These are phyloP conservation scores for Blera fallax DNA, from an alignment of 2,888 invertebrate genomes.

Conservation along the genomic window DNA sequence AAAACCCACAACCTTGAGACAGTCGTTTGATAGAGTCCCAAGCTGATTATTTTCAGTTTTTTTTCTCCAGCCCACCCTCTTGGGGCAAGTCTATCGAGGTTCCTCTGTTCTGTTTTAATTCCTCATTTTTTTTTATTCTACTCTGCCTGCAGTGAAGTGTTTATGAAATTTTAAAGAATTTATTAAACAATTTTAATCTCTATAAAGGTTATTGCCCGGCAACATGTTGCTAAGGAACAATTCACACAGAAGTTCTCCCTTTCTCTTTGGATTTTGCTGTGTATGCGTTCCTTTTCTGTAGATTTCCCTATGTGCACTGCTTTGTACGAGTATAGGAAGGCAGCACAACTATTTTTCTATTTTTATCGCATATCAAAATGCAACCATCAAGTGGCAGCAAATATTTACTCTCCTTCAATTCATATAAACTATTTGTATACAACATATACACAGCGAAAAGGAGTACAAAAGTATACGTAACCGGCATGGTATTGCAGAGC, in stretches of 20 bases:
- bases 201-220: constrained; percentile 64
- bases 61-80: no score
- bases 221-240: constrained; percentile 63
- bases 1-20: neutral
- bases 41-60: neutral
- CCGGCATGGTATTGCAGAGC: constrained; percentile 34
- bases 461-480: neutral
- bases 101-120: no score
- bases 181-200: constrained; percentile 39
- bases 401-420: constrained; percentile 70
- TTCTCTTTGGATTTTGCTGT: neutral
- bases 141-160: neutral
- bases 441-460: constrained; percentile 19
- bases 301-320: neutral
- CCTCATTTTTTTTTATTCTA: neutral
- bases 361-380: constrained; percentile 66
- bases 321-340: neutral
- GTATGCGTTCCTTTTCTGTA: neutral
- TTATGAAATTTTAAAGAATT: constrained; percentile 43
- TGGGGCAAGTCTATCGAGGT: no score
- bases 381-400: constrained; percentile 69
- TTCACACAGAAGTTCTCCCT: neutral
- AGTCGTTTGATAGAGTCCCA: neutral
- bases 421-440: constrained; percentile 57
- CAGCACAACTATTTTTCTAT: constrained; percentile 58